phyloP scores from a whole-genome alignment of 2,888 invertebrate species.

The Andrena haemorrhoa region DNA sequence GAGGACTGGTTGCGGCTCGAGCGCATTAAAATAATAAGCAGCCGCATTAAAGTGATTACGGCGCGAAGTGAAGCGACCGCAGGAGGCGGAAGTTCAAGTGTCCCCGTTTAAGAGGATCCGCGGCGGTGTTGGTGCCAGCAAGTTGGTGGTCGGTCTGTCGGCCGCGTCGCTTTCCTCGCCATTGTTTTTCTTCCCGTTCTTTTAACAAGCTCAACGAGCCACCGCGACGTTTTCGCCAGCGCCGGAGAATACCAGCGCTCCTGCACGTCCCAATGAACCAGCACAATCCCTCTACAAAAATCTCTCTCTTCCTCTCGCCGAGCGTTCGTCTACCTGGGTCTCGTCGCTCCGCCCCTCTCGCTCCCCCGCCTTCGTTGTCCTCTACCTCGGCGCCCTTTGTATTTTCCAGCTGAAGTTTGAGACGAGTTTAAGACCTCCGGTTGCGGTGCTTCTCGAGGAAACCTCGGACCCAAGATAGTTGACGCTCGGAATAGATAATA shows the following conservation, averaged over 20 bases:
- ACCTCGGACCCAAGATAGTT: slow-evolving; percentile 8
- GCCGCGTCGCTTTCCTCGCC: slow-evolving; percentile 44
- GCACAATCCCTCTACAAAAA: slow-evolving; percentile 56
- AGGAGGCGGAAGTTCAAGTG: slow-evolving; percentile 69
- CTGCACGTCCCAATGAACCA: slow-evolving; percentile 63
- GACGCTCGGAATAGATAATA: slow-evolving; percentile 29
- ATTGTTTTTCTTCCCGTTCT: slow-evolving; percentile 64
- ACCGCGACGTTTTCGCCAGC: slow-evolving; percentile 56
- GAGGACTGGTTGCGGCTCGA: slow-evolving; percentile 22
- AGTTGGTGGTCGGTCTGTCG: slow-evolving; percentile 22
- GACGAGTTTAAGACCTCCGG: slow-evolving; percentile 38
- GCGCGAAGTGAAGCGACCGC: slow-evolving; percentile 56
- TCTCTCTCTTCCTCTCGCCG: slow-evolving; percentile 20
- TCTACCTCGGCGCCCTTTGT: slow-evolving; percentile 33
- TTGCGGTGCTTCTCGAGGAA: not conserved
- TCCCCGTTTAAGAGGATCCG: slow-evolving; percentile 59
- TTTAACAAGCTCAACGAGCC: slow-evolving; percentile 66
- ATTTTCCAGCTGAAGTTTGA: slow-evolving; percentile 35
- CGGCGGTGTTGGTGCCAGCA: slow-evolving; percentile 45
- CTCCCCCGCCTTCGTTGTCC: not conserved
- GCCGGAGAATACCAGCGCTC: slow-evolving; percentile 8
- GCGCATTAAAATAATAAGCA: slow-evolving; percentile 74
- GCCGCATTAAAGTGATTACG: slow-evolving; percentile 74
- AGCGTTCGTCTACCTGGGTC: slow-evolving; percentile 15
- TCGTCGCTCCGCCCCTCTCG: slow-evolving; percentile 1